These are phyloP conservation scores for Mythimna impura DNA, from an alignment of 2,888 invertebrate species.

Conservation along the genomic window DNA sequence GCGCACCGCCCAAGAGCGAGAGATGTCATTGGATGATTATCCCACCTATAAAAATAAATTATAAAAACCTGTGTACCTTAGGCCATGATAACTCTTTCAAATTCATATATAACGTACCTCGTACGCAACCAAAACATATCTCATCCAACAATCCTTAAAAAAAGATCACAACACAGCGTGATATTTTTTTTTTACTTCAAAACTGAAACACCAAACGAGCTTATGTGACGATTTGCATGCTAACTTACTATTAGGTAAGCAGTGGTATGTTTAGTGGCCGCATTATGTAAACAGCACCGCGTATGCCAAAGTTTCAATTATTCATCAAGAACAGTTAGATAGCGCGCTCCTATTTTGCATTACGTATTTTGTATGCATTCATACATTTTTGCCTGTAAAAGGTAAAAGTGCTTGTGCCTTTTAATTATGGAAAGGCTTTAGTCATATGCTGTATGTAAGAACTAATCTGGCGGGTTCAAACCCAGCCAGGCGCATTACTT, in stretches of 20 bases:
- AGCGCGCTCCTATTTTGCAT: constrained; percentile 45
- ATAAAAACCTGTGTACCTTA: too few relatives aligned
- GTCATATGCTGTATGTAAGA: background rate
- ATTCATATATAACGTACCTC: too few relatives aligned
- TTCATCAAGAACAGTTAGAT: constrained; percentile 50
- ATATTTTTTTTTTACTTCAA: background rate
- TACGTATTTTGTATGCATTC: constrained; percentile 54
- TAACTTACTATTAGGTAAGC: constrained; percentile 35
- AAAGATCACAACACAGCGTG: background rate
- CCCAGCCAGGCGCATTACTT: too few relatives aligned
- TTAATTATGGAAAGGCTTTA: constrained; percentile 15
- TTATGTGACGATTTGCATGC: constrained; percentile 52
- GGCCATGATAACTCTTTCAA: too few relatives aligned
- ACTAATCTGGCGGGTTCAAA: too few relatives aligned
- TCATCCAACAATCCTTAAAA: background rate
- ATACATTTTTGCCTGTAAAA: constrained; percentile 30
- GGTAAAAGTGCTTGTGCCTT: constrained; percentile 17
- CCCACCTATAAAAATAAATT: too few relatives aligned
- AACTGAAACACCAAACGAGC: constrained; percentile 12
- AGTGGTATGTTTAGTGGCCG: constrained; percentile 30
- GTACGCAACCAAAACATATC: too few relatives aligned
- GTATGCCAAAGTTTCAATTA: constrained; percentile 59
- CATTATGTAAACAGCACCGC: constrained; percentile 51
- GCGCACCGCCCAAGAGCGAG: too few relatives aligned
- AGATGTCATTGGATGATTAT: too few relatives aligned